These are phyloP conservation scores for Pelodiscus sinensis DNA, from an alignment of 2,113 vertebrate genomes.

Conservation along the genomic window DNA sequence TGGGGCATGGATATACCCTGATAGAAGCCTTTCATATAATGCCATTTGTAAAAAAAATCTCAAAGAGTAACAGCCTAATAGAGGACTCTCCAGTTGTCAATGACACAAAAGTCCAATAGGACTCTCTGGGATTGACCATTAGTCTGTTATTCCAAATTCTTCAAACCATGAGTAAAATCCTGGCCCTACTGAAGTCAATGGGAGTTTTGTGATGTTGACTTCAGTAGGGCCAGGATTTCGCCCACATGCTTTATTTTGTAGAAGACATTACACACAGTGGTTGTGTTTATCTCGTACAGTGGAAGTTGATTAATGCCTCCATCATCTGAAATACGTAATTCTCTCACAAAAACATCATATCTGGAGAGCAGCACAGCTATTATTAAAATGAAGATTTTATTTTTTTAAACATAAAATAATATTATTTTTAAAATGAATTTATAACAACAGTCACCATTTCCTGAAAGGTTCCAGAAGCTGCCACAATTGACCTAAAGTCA, in stretches of 20 bases:
- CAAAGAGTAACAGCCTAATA: background rate
- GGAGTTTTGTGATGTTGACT: background rate
- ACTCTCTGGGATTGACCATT: background rate
- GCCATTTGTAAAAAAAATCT: no score
- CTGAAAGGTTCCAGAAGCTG: background rate
- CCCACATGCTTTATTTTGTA: background rate
- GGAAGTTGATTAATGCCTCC: background rate
- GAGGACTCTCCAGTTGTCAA: background rate
- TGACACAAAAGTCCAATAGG: background rate
- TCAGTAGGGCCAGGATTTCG: background rate
- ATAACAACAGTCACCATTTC: background rate
- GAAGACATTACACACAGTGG: background rate
- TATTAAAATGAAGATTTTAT: background rate
- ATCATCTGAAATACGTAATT: background rate
- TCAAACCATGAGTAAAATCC: background rate
- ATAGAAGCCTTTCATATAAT: no score
- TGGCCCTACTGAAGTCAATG: background rate
- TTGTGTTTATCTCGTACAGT: background rate
- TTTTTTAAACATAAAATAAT: background rate
- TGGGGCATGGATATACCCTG: no score
- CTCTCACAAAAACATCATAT: fast-evolving
- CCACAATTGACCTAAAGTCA: background rate
- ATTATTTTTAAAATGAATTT: background rate
- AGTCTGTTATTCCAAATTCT: background rate
- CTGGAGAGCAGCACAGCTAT: background rate